Percentiles rank a stretch among this genome's conserved stretches.
These are phyloP conservation scores for Harpagoxenus sublaevis DNA, from an alignment of 2,888 invertebrate genomes.

Conservation along the genomic window DNA sequence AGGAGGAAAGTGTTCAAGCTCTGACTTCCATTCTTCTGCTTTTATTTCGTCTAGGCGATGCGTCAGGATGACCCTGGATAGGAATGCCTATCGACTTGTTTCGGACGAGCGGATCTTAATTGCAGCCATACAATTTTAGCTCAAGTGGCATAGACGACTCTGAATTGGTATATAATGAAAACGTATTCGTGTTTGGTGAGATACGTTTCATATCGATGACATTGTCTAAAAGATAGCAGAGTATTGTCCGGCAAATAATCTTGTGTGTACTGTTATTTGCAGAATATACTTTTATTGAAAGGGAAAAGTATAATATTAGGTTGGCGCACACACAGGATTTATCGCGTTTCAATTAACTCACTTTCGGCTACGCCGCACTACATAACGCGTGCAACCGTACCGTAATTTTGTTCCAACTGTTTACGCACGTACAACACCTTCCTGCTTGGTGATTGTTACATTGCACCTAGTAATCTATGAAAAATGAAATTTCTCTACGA, in stretches of 20 bases:
- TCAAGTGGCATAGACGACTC: slow-evolving; percentile 14
- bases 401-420: neutral
- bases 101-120: slow-evolving; percentile 33
- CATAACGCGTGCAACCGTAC: neutral
- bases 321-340: neutral
- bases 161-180: slow-evolving; percentile 20
- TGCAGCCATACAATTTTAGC: slow-evolving; percentile 27
- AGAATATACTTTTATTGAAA: slow-evolving; percentile 5
- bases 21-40: slow-evolving; percentile 66
- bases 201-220: neutral
- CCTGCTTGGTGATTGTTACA: neutral
- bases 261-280: slow-evolving; percentile 3
- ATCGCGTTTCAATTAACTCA: slow-evolving; percentile 18
- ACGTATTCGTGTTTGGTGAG: neutral
- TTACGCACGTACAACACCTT: neutral
- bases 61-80: slow-evolving; percentile 40
- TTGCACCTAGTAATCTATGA: slow-evolving; percentile 5
- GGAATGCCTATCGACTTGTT: slow-evolving; percentile 64
- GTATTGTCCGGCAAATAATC: neutral
- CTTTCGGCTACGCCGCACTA: neutral
- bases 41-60: slow-evolving; percentile 71
- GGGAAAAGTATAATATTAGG: neutral
- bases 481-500: slow-evolving; percentile 43
- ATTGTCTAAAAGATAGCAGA: neutral
- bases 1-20: slow-evolving; percentile 47